Conservation (phyloP, 2,888 invertebrate species). For the Eilema griseolum region DNA sequence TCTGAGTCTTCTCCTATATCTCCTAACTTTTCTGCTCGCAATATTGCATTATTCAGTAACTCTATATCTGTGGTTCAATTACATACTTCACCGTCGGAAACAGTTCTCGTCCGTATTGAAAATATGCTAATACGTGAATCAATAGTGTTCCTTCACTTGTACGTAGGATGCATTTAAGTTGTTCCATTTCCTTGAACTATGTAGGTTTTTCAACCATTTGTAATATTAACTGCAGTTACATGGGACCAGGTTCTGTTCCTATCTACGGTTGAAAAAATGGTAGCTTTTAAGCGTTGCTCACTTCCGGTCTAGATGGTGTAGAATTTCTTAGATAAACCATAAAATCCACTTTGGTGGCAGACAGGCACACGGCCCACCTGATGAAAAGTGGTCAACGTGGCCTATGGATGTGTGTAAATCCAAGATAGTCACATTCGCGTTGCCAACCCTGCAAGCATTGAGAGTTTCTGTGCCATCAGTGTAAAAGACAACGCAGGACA, state of each 20-base stretch:
- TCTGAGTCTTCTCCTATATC: not conserved
- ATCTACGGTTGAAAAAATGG: not conserved
- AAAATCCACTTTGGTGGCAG: no score
- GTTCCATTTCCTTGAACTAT: not conserved
- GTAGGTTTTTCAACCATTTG: not conserved
- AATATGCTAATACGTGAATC: slow-evolving; percentile 1
- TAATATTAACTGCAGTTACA: not conserved
- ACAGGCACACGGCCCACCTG: no score
- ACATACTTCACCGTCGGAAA: slow-evolving; percentile 8
- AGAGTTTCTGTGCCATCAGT: no score
- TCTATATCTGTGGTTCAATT: slow-evolving; percentile 1
- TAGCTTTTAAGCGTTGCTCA: not conserved
- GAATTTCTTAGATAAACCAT: no score
- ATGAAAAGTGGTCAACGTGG: no score
- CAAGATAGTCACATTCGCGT: no score
- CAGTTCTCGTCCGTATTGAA: not conserved
- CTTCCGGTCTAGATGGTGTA: no score
- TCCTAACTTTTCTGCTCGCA: not conserved
- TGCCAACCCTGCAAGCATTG: no score
- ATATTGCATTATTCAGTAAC: not conserved
- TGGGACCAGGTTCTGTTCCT: not conserved
- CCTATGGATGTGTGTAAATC: no score
- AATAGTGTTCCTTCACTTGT: not conserved
- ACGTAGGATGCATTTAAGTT: slow-evolving; percentile 1
- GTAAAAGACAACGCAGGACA: no score